Conservation (phyloP, 1,140 invertebrate species). For the Polypedilum pembai region DNA sequence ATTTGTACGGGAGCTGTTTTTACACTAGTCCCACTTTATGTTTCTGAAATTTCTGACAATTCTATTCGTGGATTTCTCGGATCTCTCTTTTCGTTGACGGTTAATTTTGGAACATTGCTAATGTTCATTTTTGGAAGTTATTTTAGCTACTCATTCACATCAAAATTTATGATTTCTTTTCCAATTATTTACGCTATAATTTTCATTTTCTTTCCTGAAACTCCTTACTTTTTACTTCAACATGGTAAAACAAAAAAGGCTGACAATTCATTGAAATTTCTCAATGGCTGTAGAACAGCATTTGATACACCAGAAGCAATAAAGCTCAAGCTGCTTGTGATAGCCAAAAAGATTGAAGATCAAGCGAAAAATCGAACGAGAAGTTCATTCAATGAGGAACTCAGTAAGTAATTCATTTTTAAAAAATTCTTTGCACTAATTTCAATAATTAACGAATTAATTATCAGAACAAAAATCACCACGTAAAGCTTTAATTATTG, state of each 20-base stretch:
- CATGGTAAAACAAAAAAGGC: conserved; percentile 21
- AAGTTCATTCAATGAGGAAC: background rate
- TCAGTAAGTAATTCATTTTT: background rate
- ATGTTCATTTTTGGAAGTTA: conserved; percentile 49
- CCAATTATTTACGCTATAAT: conserved; percentile 32
- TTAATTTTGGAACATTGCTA: conserved; percentile 53
- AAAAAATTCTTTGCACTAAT: background rate
- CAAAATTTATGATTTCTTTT: conserved; percentile 38
- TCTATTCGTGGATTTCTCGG: conserved; percentile 54
- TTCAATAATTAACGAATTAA: background rate
- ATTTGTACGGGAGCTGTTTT: conserved; percentile 33
- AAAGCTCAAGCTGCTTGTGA: background rate
- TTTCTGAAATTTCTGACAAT: conserved; percentile 52
- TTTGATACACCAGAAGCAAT: background rate
- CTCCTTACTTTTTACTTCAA: conserved; percentile 34
- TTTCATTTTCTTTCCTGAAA: conserved; percentile 35
- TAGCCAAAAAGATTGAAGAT: conserved; percentile 1
- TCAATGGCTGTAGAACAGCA: background rate
- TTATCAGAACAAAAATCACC: background rate
- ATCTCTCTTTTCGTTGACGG: conserved; percentile 48
- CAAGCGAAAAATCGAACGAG: background rate
- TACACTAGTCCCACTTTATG: conserved; percentile 48
- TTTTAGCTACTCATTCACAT: conserved; percentile 40
- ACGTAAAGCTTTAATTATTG: conserved; percentile 2
- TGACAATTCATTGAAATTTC: conserved; percentile 6